phyloP scores from a whole-genome alignment of 2,888 invertebrate genomes.

The Drosophila basisetae region DNA sequence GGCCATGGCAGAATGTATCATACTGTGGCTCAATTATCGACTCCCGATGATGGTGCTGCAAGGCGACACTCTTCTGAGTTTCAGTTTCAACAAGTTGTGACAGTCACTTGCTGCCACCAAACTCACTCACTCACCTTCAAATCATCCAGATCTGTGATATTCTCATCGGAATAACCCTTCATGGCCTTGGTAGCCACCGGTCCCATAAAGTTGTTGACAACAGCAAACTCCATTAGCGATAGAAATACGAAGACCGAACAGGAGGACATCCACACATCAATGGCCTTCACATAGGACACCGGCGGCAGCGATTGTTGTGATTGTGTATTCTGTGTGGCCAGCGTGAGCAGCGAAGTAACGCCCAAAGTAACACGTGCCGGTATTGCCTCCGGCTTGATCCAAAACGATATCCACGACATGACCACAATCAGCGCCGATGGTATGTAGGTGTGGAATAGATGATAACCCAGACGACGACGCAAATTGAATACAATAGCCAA shows the following conservation, averaged over 20 bases:
- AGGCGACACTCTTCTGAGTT: slow-evolving; percentile 24
- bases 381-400: slow-evolving; percentile 97
- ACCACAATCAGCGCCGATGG: slow-evolving; percentile 96
- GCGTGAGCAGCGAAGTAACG: slow-evolving; percentile 93
- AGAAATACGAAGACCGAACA: slow-evolving; percentile 96
- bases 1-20: slow-evolving; percentile 93
- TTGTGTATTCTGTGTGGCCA: slow-evolving; percentile 96
- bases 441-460: slow-evolving; percentile 96
- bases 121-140: slow-evolving; percentile 89
- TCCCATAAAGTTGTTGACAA: slow-evolving; percentile 94
- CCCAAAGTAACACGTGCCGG: slow-evolving; percentile 95
- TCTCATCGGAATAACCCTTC: slow-evolving; percentile 96
- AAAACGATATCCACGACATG: slow-evolving; percentile 98
- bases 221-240: slow-evolving; percentile 95
- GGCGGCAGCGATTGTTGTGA: slow-evolving; percentile 95
- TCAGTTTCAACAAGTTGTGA: slow-evolving; percentile 15
- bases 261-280: slow-evolving; percentile 97
- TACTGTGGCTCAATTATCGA: slow-evolving; percentile 91
- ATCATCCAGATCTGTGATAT: slow-evolving; percentile 90
- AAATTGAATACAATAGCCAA: slow-evolving; percentile 95
- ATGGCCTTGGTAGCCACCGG: slow-evolving; percentile 94
- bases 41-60: slow-evolving; percentile 86
- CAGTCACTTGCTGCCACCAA: too few species aligned
- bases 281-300: slow-evolving; percentile 96
- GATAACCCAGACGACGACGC: slow-evolving; percentile 93